A percentile compares a stretch with the other conserved stretches of the same genome.
Conservation (phyloP, 2,888 invertebrate genomes). For the Troilus luridus region DNA sequence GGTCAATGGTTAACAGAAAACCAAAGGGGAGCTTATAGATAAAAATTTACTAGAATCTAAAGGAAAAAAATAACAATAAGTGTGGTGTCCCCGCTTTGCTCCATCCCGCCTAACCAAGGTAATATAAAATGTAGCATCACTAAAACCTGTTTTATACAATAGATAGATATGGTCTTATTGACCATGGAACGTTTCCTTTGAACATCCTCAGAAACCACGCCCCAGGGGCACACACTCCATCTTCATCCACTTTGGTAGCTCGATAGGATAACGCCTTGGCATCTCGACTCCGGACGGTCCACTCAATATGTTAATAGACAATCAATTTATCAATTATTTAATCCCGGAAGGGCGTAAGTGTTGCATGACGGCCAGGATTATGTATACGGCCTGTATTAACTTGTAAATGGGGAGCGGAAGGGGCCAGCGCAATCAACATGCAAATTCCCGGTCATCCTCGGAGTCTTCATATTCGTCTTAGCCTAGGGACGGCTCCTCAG, state of each 20-base stretch:
- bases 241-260: not conserved
- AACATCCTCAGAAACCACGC: not conserved
- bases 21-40: too few relatives aligned
- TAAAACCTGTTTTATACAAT: too few relatives aligned
- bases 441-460: conserved; percentile 48
- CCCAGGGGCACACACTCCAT: not conserved
- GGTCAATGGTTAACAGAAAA: too few relatives aligned
- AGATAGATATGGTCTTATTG: too few relatives aligned
- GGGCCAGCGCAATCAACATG: conserved; percentile 55
- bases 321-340: conserved; percentile 59
- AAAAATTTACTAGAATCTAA: too few relatives aligned
- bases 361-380: conserved; percentile 57
- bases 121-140: too few relatives aligned
- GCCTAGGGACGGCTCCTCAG: conserved; percentile 31
- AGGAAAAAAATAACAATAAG: too few relatives aligned
- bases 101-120: too few relatives aligned
- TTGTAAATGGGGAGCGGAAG: conserved; percentile 53
- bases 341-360: conserved; percentile 51
- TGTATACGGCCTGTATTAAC: conserved; percentile 57
- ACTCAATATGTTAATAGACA: conserved; percentile 58
- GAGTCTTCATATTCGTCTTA: conserved; percentile 55
- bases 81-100: too few relatives aligned
- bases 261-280: not conserved
- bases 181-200: not conserved
- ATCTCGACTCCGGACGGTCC: not conserved